Percentiles rank a stretch among this genome's conserved stretches.
These are phyloP conservation scores for Oncorhynchus clarkii DNA, from an alignment of 2,113 vertebrate species.

Conservation along the genomic window DNA sequence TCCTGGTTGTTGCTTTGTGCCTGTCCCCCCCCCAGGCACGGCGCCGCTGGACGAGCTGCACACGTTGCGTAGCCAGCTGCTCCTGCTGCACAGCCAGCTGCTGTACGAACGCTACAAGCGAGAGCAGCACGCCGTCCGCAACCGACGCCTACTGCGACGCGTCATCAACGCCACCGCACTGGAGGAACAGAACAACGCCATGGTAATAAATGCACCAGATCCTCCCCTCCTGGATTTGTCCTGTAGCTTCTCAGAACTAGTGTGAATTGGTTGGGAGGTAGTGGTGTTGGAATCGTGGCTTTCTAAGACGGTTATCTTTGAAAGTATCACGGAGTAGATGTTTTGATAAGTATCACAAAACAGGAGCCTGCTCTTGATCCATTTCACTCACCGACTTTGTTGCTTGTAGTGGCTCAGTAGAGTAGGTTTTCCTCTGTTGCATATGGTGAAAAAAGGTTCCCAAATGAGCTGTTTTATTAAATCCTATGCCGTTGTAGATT, in stretches of 20 bases:
- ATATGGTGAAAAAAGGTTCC: background rate
- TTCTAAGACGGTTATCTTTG: too few species aligned
- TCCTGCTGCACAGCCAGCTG: conserved; percentile 94
- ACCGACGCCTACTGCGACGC: conserved; percentile 88
- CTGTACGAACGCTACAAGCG: conserved; percentile 95
- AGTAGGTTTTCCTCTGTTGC: too few species aligned
- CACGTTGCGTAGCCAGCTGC: conserved; percentile 88
- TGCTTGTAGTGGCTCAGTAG: too few species aligned
- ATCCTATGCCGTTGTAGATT: background rate
- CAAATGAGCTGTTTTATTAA: background rate
- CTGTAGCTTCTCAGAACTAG: background rate
- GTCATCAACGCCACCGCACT: conserved; percentile 91
- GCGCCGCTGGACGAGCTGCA: conserved; percentile 92
- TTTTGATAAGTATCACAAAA: too few species aligned
- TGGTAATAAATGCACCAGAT: conserved; percentile 73
- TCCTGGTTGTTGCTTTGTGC: conserved; percentile 23
- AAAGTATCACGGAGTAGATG: too few species aligned
- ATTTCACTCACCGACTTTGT: too few species aligned
- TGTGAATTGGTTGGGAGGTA: too few species aligned
- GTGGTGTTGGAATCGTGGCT: too few species aligned
- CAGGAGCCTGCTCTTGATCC: too few species aligned
- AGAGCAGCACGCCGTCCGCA: conserved; percentile 94
- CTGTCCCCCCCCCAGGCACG: conserved; percentile 74
- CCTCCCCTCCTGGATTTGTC: too few species aligned
- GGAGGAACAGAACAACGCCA: conserved; percentile 95